Evolutionary conservation across 2,113 vertebrate species (phyloP), one percentile per base, ranked within the genome.

Genomic region (Grammomys dolichurus): DNA sequence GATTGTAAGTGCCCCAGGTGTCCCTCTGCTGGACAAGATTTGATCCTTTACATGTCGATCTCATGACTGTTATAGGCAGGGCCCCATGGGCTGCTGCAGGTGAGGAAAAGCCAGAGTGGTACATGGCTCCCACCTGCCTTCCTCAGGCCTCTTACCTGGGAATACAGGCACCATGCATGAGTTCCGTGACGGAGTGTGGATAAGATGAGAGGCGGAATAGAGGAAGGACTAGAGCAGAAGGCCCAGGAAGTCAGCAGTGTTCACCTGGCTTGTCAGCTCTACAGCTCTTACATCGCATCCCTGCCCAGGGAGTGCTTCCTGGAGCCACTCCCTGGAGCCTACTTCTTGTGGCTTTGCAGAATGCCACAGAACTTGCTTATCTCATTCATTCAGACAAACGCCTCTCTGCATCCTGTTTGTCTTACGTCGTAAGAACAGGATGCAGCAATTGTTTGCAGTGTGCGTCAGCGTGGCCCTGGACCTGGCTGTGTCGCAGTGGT

Each of bases 321-420:
- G 0, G n/a, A 40, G 60, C 60, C 8, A 20, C 89, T 16, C 26
- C 58, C 20, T 4, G 26, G 36, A 76, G 70, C 54, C 28, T 17
- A 28, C 54, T 24, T 80, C 14, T 87, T 1, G 0, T 24, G 60
- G 60, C 95, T 87, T 24, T 36, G 19, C 93, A 89, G 95, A 95
- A 77, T 78, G 26, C 0, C 87, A 81, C 93, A 90, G 91, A 73
- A 58, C 95, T 87, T 10, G 94, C 98, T 98, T 98, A 98, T 98
- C 98, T 98, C 0, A 1, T 40, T 77, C 93, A 19, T 60, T 98
- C 97, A 98, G 98, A 97, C 95, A 96, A 98, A 97, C 91, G 98
- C 98, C 97, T 98, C 97, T 93, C 93, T 14, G 33, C 98, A 98
- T 98, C 98, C 98, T 98, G 98, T 98, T 98, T 97, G 98, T 96